A percentile compares a stretch with the other conserved stretches of the same genome.
Conservation (phyloP, 2,888 invertebrate species). For the Gonocerus acuteangulatus region DNA sequence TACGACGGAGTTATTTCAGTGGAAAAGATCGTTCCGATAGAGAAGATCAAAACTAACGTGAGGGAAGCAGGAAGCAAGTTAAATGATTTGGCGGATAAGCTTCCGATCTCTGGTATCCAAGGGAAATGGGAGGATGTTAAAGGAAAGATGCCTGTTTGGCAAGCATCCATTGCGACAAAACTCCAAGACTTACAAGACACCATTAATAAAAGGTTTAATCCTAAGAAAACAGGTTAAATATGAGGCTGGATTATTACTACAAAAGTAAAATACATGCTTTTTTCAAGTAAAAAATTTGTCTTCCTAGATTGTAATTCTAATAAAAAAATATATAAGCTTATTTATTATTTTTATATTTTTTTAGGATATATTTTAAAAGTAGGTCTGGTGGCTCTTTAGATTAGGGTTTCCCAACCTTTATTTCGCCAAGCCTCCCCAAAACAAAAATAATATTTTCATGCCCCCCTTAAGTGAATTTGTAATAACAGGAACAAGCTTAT, state of each 20-base stretch:
- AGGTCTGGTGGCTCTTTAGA: too few relatives aligned
- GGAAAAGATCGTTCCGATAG: background rate
- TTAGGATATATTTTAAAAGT: too few relatives aligned
- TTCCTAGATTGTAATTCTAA: too few relatives aligned
- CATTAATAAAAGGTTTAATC: background rate
- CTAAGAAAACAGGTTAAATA: background rate
- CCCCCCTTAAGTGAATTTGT: too few relatives aligned
- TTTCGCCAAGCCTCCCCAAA: too few relatives aligned
- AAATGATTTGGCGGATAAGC: background rate
- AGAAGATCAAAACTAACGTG: background rate
- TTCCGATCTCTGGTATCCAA: background rate
- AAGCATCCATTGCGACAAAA: conserved; percentile 2
- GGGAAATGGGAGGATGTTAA: conserved; percentile 7
- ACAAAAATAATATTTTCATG: too few relatives aligned
- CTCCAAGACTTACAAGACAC: conserved; percentile 1
- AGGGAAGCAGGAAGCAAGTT: background rate
- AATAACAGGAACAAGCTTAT: too few relatives aligned
- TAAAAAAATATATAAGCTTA: too few relatives aligned
- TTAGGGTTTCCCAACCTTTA: too few relatives aligned
- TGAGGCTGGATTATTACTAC: background rate
- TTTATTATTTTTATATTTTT: background rate
- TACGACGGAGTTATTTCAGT: background rate
- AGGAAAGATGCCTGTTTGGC: conserved; percentile 6
- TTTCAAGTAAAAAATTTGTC: background rate
- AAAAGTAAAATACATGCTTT: background rate